These are phyloP conservation scores for Dicrostonyx torquatus DNA, from an alignment of 2,797 vertebrate species.

Conservation along the genomic window DNA sequence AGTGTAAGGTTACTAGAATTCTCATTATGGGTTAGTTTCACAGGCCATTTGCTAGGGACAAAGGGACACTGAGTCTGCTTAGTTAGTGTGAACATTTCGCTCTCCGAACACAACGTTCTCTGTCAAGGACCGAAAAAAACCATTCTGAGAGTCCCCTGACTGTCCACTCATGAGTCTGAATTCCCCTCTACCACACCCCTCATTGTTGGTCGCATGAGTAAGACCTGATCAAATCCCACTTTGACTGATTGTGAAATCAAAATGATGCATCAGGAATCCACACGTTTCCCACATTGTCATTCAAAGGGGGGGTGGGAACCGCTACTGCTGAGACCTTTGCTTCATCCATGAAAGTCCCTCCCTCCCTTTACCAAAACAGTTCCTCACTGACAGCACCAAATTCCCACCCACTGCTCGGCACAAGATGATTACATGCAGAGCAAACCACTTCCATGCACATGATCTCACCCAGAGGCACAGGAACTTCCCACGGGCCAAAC, in stretches of 20 bases:
- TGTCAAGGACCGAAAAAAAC: neutral
- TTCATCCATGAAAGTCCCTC: conserved; percentile 56
- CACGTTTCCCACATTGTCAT: conserved; percentile 63
- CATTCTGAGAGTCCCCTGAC: neutral
- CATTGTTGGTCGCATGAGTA: conserved; percentile 71
- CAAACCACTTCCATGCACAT: neutral
- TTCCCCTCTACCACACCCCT: conserved; percentile 64
- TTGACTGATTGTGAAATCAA: conserved; percentile 65
- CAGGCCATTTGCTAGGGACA: neutral
- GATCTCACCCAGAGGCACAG: neutral
- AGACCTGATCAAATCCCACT: conserved; percentile 70
- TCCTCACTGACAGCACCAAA: conserved; percentile 12
- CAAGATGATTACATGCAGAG: neutral
- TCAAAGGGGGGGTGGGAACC: conserved; percentile 46
- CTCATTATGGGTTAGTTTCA: neutral
- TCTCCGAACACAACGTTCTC: neutral
- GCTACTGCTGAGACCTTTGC: conserved; percentile 2
- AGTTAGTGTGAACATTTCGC: neutral
- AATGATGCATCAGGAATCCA: conserved; percentile 71
- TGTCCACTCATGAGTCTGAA: conserved; percentile 56
- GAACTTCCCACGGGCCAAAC: neutral
- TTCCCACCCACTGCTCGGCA: conserved; percentile 34
- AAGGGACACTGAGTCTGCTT: neutral
- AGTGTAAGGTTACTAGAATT: neutral
- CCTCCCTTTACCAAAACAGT: conserved; percentile 43